Evolutionary conservation across 2,113 vertebrate species (phyloP).

Genomic region (Mustela lutreola): DNA sequence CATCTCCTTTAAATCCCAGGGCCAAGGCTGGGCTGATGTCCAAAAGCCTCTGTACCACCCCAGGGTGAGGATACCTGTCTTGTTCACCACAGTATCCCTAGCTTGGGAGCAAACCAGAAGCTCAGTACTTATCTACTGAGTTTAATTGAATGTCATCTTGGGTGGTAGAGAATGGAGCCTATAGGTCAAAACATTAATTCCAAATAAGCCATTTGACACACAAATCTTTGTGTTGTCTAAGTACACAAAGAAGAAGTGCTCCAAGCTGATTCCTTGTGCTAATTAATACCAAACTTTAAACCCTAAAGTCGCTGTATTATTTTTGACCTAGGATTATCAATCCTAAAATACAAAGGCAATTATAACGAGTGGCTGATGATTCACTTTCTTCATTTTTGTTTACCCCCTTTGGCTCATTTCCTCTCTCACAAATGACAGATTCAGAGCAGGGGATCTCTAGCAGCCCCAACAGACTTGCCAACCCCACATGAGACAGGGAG

Average conservation of each 20-base stretch:
- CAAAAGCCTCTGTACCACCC: not conserved
- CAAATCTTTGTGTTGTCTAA: not conserved
- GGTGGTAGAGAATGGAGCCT: not conserved
- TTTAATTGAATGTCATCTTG: not conserved
- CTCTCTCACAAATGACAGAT: not conserved
- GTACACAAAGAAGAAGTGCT: not conserved
- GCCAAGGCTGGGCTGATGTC: not conserved
- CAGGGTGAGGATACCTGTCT: not conserved
- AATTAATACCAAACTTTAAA: not conserved
- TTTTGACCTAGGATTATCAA: not conserved
- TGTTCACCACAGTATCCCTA: not conserved
- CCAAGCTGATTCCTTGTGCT: not conserved
- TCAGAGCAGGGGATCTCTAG: not conserved
- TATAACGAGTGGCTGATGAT: not conserved
- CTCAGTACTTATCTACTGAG: not conserved
- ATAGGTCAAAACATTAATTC: not conserved
- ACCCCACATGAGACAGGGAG: not conserved
- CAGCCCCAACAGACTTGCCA: not conserved
- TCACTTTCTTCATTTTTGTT: slow-evolving; percentile 11
- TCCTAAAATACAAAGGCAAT: slow-evolving; percentile 6
- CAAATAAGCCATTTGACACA: not conserved
- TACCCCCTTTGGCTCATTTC: not conserved
- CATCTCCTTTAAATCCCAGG: not conserved
- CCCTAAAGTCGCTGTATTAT: not conserved
- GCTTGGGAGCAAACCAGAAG: not conserved